Conservation (phyloP, 1,140 invertebrate genomes). For the Thrips palmi region DNA sequence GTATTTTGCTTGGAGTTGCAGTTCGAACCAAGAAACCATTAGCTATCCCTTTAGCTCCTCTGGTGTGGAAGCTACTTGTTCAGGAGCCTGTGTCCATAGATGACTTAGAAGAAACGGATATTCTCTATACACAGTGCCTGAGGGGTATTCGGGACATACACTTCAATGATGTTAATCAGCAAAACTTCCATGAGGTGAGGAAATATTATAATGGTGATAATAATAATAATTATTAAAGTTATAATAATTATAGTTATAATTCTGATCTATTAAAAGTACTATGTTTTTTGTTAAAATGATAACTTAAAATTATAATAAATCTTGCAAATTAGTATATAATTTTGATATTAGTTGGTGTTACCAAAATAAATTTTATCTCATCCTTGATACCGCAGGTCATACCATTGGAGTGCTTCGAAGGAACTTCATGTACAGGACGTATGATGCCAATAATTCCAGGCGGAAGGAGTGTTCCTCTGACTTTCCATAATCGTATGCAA, state of each 20-base stretch:
- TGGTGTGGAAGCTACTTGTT: constrained; percentile 45
- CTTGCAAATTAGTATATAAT: too few species aligned
- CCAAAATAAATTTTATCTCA: neutral
- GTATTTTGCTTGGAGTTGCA: constrained; percentile 37
- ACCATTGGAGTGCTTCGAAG: constrained; percentile 43
- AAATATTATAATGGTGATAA: constrained; percentile 3
- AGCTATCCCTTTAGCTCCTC: constrained; percentile 39
- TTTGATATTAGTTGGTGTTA: constrained; percentile 1
- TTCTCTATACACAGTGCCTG: constrained; percentile 39
- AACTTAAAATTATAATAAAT: too few species aligned
- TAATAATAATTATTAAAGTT: too few species aligned
- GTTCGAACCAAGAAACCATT: constrained; percentile 38
- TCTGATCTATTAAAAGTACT: too few species aligned
- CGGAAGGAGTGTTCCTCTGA: constrained; percentile 35
- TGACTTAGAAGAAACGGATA: constrained; percentile 45
- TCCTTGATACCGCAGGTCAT: constrained; percentile 27
- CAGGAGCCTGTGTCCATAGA: constrained; percentile 36
- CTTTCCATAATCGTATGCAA: constrained; percentile 37
- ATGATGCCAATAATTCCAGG: constrained; percentile 39
- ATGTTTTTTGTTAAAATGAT: too few species aligned
- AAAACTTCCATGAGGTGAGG: constrained; percentile 39
- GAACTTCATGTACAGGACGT: constrained; percentile 37
- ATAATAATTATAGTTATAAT: too few species aligned
- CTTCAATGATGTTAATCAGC: constrained; percentile 34
- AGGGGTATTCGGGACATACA: constrained; percentile 37